Base-by-base conservation (phyloP, 2,113 vertebrate genomes). In the Ursus arctos region DNA sequence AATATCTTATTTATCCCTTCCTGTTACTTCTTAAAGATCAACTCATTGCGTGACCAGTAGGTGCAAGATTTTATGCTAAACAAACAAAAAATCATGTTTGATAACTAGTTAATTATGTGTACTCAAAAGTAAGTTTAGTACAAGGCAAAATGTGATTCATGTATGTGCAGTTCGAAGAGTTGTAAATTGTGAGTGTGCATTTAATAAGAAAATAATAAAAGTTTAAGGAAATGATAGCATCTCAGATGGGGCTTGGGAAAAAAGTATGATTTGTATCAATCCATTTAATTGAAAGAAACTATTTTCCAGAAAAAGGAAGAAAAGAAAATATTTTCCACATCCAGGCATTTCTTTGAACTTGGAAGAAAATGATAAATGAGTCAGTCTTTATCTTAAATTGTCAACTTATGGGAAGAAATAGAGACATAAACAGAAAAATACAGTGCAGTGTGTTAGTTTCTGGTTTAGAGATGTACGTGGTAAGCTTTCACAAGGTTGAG, bases 171-270 rank as follows among this genome's bases (percentile, higher is more conserved):
- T 88, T 91, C 7, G 22, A 91, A 88, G 31, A 79, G 6, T 31
- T 43, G 0, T 94, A 26, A 84, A 4, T 79, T 79, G 47, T 79
- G 47, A 51, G 8, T 79, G 31, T 51, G 1, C 40, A 79, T 51
- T 93, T 93, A 43, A 43, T 79, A 88, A 28, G n/a, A 94, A 84
- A 96, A 80, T 43, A 14, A n/a, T 57, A 65, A n/a, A 94, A 59
- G 63, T 90, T 71, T 11, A 77, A 71, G 21, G 28, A 79, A 83
- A 33, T 53, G 0, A 40, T 31, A 57, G 6, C 19, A 57, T 87
- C 8, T 47, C 24, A 88, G 1, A 2, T 28, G 24, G 4, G 2
- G 0, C 10, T 74, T 88, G 36, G 24, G 76, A 76, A 71, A 81
- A 77, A 84, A 1, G 16, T 49, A 26, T 19, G n/a, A 55, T 69